Conservation (phyloP, 2,113 vertebrate genomes). For the Silurus asotus region DNA sequence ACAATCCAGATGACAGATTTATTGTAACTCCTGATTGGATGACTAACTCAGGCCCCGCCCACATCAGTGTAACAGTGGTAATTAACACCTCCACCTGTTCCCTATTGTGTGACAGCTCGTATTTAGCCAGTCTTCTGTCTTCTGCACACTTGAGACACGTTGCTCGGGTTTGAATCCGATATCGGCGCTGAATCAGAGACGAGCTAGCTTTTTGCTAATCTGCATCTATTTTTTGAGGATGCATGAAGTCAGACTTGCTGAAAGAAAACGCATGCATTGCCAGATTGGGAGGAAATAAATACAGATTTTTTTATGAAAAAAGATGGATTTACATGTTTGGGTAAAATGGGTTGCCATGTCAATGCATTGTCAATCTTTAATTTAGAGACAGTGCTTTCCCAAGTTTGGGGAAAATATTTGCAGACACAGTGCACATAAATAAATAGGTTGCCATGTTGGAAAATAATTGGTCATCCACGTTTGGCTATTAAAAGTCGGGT, state of each 20-base stretch:
- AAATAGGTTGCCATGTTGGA: neutral
- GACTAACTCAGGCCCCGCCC: neutral
- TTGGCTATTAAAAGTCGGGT: neutral
- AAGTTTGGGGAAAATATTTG: neutral
- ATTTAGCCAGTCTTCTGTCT: neutral
- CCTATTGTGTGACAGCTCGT: constrained; percentile 1
- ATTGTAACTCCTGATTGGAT: constrained; percentile 16
- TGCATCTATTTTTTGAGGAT: neutral
- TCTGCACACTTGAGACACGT: neutral
- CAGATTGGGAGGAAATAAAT: neutral
- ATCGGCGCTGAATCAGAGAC: neutral
- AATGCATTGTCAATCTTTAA: neutral
- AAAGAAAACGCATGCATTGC: neutral
- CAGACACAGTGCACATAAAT: neutral
- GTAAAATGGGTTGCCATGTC: neutral
- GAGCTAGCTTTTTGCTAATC: neutral
- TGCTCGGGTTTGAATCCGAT: neutral
- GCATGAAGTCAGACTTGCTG: neutral
- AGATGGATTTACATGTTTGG: neutral
- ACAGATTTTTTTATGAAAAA: neutral
- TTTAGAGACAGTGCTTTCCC: too few relatives aligned
- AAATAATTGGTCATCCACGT: neutral
- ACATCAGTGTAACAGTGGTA: neutral
- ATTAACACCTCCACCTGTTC: constrained; percentile 6
- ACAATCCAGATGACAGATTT: neutral